A percentile compares a stretch with the other conserved stretches of the same genome.
phyloP scores from a whole-genome alignment of 2,797 vertebrate genomes.

The Alauda arvensis region DNA sequence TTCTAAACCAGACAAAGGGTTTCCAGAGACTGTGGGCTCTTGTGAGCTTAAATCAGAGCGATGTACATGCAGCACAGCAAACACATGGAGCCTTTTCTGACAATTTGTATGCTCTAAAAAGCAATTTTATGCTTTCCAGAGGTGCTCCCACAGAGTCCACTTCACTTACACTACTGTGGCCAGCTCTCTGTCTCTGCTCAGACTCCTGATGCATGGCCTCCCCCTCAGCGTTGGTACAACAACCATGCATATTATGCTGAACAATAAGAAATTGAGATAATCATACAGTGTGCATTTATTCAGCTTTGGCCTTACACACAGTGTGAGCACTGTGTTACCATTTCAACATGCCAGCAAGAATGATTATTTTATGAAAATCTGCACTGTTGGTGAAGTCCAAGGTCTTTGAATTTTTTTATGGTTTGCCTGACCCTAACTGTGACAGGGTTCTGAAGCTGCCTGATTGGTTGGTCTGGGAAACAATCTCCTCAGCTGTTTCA shows the following conservation, averaged over 20 bases:
- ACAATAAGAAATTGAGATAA: not conserved
- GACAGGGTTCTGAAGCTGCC: not conserved
- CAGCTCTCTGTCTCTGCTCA: not conserved
- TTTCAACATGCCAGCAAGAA: not conserved
- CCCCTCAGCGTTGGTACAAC: not conserved
- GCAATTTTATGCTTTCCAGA: not conserved
- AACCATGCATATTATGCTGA: not conserved
- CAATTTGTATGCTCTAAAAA: conserved; percentile 1
- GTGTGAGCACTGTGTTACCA: not conserved
- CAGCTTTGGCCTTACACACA: not conserved
- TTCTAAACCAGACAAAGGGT: not conserved
- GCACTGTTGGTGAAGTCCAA: not conserved
- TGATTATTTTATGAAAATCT: conserved; percentile 18
- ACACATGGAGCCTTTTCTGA: not conserved
- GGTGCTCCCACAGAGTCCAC: not conserved
- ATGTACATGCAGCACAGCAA: not conserved
- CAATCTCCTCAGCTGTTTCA: not conserved
- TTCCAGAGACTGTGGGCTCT: not conserved
- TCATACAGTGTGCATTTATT: not conserved
- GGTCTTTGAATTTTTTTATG: not conserved
- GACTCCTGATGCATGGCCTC: not conserved
- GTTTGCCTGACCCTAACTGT: not conserved
- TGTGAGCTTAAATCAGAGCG: not conserved
- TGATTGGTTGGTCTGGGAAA: not conserved
- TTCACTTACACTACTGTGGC: not conserved